These are phyloP conservation scores for Lepilemur septentrionalis DNA, from an alignment of 2,797 vertebrate genomes.

Conservation along the genomic window DNA sequence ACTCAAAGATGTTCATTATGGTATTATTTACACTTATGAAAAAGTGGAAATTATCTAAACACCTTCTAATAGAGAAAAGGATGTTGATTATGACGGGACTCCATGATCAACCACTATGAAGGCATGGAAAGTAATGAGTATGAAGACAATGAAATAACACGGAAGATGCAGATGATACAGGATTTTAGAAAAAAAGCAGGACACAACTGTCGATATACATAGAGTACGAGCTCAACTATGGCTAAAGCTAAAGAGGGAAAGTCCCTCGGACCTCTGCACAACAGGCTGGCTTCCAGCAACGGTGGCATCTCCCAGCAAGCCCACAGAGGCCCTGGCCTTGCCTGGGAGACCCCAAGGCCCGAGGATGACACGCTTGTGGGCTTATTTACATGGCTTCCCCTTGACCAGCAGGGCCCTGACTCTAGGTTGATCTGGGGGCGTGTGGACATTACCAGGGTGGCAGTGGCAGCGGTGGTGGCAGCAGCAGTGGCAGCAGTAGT, in stretches of 20 bases:
- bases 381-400: background rate
- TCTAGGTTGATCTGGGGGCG: background rate
- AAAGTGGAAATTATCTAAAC: background rate
- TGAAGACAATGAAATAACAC: slow-evolving; percentile 50
- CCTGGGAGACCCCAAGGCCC: background rate
- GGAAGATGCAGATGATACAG: slow-evolving; percentile 30
- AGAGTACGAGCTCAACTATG: slow-evolving; percentile 31
- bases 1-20: background rate
- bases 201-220: background rate
- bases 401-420: background rate
- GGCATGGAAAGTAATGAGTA: slow-evolving; percentile 22
- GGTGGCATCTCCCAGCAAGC: background rate
- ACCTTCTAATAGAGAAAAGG: background rate
- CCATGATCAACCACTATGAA: background rate
- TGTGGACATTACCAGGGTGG: slow-evolving; percentile 84
- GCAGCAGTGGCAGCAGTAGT: slow-evolving; percentile 78
- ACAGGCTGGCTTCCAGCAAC: background rate
- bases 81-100: background rate
- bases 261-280: background rate
- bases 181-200: slow-evolving; percentile 33
- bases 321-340: background rate
- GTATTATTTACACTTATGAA: background rate
- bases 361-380: background rate
- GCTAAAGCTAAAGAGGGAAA: slow-evolving; percentile 17
- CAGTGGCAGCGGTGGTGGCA: slow-evolving; percentile 72